A percentile compares a stretch with the other conserved stretches of the same genome.
phyloP scores from a whole-genome alignment of 2,888 invertebrate species.

The Calephelis perditalis region DNA sequence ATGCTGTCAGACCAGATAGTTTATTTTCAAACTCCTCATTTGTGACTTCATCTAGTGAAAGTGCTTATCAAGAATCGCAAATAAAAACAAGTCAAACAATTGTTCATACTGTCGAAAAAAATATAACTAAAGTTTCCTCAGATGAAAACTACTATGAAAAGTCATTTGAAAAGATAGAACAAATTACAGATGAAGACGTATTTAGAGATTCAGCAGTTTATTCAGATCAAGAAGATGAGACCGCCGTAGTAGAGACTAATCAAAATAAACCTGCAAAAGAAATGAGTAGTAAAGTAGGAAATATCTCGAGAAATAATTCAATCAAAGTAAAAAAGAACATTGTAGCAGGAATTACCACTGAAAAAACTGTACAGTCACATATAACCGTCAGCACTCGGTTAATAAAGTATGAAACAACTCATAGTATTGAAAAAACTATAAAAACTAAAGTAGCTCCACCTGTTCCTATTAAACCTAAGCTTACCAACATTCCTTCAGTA shows the following conservation, averaged over 20 bases:
- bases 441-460: conserved; percentile 80
- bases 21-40: conserved; percentile 78
- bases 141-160: conserved; percentile 87
- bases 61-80: conserved; percentile 55
- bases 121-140: conserved; percentile 45
- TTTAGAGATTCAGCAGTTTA: conserved; percentile 91
- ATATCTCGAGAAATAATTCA: conserved; percentile 49
- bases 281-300: conserved; percentile 48
- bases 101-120: conserved; percentile 30
- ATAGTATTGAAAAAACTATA: conserved; percentile 39
- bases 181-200: conserved; percentile 81
- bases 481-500: conserved; percentile 45
- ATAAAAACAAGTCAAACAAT: conserved; percentile 35
- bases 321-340: conserved; percentile 48
- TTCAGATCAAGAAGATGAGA: conserved; percentile 84
- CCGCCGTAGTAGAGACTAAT: conserved; percentile 39
- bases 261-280: conserved; percentile 40
- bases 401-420: conserved; percentile 30
- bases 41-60: conserved; percentile 76
- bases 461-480: conserved; percentile 80
- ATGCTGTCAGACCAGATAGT: conserved; percentile 69
- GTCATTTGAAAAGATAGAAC: conserved; percentile 86
- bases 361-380: conserved; percentile 41
- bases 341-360: conserved; percentile 40
- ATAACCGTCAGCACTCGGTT: conserved; percentile 37